These are phyloP conservation scores for Bradynema listronoti DNA, from an alignment of 1,140 invertebrate species.

Conservation along the genomic window DNA sequence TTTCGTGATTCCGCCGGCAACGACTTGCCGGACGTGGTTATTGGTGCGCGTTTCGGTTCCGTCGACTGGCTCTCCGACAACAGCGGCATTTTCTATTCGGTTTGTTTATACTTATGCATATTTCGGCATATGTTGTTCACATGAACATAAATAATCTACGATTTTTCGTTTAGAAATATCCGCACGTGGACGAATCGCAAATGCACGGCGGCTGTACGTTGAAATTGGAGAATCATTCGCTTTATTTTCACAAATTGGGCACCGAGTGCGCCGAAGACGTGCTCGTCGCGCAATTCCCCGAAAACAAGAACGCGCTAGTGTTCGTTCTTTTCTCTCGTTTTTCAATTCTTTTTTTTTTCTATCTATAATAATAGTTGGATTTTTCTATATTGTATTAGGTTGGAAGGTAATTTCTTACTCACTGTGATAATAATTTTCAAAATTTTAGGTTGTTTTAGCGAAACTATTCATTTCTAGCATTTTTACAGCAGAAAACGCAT, in stretches of 20 bases:
- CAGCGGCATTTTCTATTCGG: constrained; percentile 86
- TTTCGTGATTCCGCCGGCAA: constrained; percentile 65
- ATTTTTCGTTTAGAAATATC: constrained; percentile 64
- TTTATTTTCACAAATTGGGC: constrained; percentile 82
- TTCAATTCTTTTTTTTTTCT: no score
- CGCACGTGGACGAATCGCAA: no score
- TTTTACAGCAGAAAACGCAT: no score
- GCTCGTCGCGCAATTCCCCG: constrained; percentile 78
- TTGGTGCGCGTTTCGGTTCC: constrained; percentile 81
- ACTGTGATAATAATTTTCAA: no score
- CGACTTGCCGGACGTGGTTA: constrained; percentile 78
- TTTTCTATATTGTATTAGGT: no score
- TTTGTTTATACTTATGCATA: constrained; percentile 58
- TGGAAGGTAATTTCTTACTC: no score
- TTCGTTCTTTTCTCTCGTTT: constrained; percentile 63
- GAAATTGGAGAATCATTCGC: constrained; percentile 78
- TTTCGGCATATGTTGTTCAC: no score
- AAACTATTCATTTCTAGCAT: no score
- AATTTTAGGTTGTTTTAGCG: no score
- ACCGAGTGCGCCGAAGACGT: constrained; percentile 81
- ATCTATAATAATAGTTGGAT: no score
- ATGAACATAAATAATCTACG: neutral
- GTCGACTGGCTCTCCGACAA: constrained; percentile 91
- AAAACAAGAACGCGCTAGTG: constrained; percentile 85
- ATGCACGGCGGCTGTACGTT: constrained; percentile 86